phyloP scores from a whole-genome alignment of 2,888 invertebrate genomes.

The Mongoloraphidia duomilia region DNA sequence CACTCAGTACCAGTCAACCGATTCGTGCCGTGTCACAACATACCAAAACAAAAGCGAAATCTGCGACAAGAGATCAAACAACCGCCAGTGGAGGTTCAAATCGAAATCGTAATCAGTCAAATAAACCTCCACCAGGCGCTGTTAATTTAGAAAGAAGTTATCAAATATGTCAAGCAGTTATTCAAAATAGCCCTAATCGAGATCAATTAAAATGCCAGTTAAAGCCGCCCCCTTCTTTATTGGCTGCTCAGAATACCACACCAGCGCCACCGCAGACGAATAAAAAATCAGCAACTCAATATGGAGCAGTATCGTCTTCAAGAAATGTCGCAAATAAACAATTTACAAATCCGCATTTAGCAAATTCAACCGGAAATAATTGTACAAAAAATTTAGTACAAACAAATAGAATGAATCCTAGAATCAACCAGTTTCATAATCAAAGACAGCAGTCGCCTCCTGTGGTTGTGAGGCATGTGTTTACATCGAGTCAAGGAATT shows the following conservation, averaged over 20 bases:
- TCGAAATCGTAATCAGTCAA: conserved; percentile 40
- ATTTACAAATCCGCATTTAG: conserved; percentile 29
- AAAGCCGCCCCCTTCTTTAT: conserved; percentile 69
- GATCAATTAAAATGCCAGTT: conserved; percentile 74
- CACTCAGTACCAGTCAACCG: conserved; percentile 35
- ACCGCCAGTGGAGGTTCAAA: conserved; percentile 15
- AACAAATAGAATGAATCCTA: conserved; percentile 25
- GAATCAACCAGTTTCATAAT: conserved; percentile 32
- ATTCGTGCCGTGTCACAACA: conserved; percentile 33
- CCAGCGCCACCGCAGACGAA: conserved; percentile 22
- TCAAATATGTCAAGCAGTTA: conserved; percentile 86
- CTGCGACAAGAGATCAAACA: conserved; percentile 12
- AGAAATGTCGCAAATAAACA: conserved; percentile 24
- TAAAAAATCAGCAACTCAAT: conserved; percentile 28
- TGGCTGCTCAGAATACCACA: conserved; percentile 29
- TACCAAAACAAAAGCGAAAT: conserved; percentile 8
- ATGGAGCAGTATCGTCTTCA: conserved; percentile 28
- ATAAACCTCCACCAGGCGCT: conserved; percentile 74
- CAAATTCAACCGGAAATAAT: conserved; percentile 25
- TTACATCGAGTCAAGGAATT: conserved; percentile 39
- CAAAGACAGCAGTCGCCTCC: conserved; percentile 46
- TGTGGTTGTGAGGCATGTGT: conserved; percentile 46
- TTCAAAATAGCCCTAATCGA: conserved; percentile 84
- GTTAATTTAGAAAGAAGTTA: conserved; percentile 89
- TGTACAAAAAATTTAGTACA: conserved; percentile 27